Evolutionary conservation across 2,797 vertebrate genomes (phyloP).

Genomic region (Prunella strophiata): DNA sequence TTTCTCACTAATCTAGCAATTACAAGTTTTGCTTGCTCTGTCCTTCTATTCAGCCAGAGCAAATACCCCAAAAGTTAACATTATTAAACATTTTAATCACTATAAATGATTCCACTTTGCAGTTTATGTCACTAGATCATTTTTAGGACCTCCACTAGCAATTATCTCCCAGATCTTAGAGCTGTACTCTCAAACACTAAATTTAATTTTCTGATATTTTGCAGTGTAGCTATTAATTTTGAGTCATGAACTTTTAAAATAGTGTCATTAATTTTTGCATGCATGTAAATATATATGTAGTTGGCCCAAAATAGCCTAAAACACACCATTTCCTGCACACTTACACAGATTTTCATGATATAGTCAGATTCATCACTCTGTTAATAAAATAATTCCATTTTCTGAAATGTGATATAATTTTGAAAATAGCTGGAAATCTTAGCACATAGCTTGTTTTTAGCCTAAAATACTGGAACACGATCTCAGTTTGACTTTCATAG

Average conservation of each 20-base stretch:
- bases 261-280: background rate
- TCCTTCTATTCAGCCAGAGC: background rate
- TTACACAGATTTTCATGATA: background rate
- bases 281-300: background rate
- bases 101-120: background rate
- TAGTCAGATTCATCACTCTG: background rate
- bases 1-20: background rate
- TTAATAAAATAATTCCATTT: background rate
- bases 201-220: background rate
- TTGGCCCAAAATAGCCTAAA: background rate
- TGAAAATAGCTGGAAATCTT: background rate
- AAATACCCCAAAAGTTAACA: background rate
- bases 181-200: background rate
- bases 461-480: background rate
- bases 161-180: background rate
- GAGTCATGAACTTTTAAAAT: background rate
- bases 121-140: background rate
- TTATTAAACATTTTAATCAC: background rate
- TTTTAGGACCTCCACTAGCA: background rate
- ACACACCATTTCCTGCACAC: background rate
- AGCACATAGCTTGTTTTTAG: background rate
- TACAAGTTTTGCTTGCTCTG: background rate
- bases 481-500: conserved; percentile 4
- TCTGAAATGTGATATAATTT: background rate
- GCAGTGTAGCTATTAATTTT: background rate